Evolutionary conservation across 2,797 vertebrate species (phyloP).

Genomic region (Cryptoprocta ferox): DNA sequence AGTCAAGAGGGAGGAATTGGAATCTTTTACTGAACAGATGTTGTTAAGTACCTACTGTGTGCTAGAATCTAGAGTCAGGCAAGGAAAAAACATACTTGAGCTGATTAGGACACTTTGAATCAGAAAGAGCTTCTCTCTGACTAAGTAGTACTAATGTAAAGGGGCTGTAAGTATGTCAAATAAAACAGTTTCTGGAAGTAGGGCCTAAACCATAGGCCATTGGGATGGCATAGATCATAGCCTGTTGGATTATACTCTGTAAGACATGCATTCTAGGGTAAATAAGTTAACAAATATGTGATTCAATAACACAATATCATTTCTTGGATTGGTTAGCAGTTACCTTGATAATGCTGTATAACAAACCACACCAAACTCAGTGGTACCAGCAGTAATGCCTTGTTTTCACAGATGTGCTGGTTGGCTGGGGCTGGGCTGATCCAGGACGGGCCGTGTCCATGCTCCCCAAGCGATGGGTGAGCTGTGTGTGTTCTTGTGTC

Average conservation of each 20-base stretch:
- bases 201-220: neutral
- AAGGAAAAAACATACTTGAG: neutral
- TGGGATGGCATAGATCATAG: neutral
- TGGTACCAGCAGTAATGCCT: no score
- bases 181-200: neutral
- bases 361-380: neutral
- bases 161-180: neutral
- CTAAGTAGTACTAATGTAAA: neutral
- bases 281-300: neutral
- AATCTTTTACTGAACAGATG: no score
- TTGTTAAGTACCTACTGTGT: rapidly evolving
- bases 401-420: neutral
- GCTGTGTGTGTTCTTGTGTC: no score
- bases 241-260: neutral
- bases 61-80: neutral
- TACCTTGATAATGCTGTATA: no score
- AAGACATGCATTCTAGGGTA: neutral
- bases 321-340: neutral
- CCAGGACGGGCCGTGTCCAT: no score
- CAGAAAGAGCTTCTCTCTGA: neutral
- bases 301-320: neutral
- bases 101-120: neutral
- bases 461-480: neutral
- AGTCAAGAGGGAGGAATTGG: neutral
- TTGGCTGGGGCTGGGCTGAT: neutral